A percentile compares a stretch with the other conserved stretches of the same genome.
phyloP scores from a whole-genome alignment of 1,140 invertebrate genomes.

The Zaprionus ghesquierei region DNA sequence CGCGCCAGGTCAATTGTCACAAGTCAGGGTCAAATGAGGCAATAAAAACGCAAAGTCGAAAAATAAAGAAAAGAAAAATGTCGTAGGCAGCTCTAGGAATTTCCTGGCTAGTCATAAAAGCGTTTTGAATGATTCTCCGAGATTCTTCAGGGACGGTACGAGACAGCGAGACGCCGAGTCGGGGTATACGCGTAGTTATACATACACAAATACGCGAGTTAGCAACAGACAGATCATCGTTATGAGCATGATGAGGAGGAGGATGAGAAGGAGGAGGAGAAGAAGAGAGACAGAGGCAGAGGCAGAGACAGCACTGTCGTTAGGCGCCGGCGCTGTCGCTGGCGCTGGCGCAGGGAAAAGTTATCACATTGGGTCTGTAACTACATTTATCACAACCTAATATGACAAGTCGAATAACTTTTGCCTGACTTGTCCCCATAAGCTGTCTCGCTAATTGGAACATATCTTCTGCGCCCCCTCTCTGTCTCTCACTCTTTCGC shows the following conservation, averaged over 20 bases:
- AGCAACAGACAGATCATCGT: background rate
- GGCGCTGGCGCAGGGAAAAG: slow-evolving; percentile 44
- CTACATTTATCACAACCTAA: slow-evolving; percentile 82
- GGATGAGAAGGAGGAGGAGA: background rate
- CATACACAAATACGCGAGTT: background rate
- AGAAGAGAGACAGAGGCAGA: background rate
- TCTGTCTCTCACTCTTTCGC: background rate
- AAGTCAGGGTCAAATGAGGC: slow-evolving; percentile 58
- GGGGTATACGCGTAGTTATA: background rate
- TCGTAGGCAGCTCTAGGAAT: slow-evolving; percentile 53
- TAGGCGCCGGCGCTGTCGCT: slow-evolving; percentile 24
- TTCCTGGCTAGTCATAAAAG: slow-evolving; percentile 55
- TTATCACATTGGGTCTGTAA: slow-evolving; percentile 79
- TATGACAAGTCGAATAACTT: slow-evolving; percentile 80
- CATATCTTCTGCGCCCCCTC: slow-evolving; percentile 59
- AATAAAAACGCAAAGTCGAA: background rate
- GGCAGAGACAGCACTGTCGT: background rate
- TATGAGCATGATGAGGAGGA: slow-evolving; percentile 27
- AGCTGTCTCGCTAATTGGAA: slow-evolving; percentile 71
- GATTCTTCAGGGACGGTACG: background rate
- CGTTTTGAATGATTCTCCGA: slow-evolving; percentile 60
- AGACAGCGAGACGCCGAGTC: too few relatives aligned
- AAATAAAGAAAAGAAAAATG: slow-evolving; percentile 17
- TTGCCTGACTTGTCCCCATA: slow-evolving; percentile 44
- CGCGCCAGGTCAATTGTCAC: slow-evolving; percentile 17